phyloP scores from a whole-genome alignment of 2,797 vertebrate genomes.

The Buceros bicornis region DNA sequence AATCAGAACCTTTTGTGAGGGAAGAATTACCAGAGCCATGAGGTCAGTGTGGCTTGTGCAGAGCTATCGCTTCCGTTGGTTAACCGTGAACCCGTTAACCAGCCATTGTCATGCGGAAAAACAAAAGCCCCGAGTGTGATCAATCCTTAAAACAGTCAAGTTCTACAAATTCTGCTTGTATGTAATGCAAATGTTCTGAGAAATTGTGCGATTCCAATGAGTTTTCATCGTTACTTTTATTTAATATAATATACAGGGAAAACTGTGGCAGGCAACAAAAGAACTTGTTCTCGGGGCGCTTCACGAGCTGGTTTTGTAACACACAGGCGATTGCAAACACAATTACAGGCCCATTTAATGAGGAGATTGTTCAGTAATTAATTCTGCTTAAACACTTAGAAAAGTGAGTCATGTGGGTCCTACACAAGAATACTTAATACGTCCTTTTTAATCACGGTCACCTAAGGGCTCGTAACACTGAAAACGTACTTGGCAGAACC shows the following conservation, averaged over 20 bases:
- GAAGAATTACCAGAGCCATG: not conserved
- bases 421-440: not conserved
- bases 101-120: not conserved
- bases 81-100: not conserved
- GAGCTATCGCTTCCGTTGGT: not conserved
- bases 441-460: not conserved
- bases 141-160: not conserved
- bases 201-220: not conserved
- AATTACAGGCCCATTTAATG: not conserved
- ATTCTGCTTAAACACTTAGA: not conserved
- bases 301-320: not conserved
- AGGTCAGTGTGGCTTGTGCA: not conserved
- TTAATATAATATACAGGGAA: not conserved
- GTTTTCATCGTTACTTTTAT: not conserved
- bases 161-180: not conserved
- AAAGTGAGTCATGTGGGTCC: not conserved
- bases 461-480: not conserved
- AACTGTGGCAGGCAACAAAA: not conserved
- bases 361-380: not conserved
- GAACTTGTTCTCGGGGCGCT: not conserved
- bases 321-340: not conserved
- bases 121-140: not conserved
- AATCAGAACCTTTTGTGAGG: not conserved
- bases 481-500: too few species aligned
- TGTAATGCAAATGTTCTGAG: not conserved